A percentile compares a stretch with the other conserved stretches of the same genome.
phyloP scores from a whole-genome alignment of 1,140 invertebrate genomes.

The Watersipora subatra region DNA sequence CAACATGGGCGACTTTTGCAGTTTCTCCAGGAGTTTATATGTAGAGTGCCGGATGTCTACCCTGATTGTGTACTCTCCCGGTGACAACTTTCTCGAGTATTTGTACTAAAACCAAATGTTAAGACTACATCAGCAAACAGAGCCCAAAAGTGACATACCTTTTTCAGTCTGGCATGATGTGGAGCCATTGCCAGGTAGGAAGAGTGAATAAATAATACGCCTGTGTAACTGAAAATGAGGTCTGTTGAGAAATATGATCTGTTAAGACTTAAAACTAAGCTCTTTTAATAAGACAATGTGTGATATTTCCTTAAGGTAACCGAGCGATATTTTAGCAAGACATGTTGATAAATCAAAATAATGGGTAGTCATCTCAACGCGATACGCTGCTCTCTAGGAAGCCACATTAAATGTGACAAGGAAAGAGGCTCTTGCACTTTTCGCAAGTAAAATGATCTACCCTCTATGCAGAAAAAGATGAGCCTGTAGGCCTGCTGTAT shows the following conservation, averaged over 20 bases:
- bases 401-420: too few species aligned
- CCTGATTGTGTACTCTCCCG: slow-evolving; percentile 80
- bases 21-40: slow-evolving; percentile 67
- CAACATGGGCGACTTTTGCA: slow-evolving; percentile 58
- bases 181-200: slow-evolving; percentile 1
- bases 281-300: neutral
- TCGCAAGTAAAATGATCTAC: too few species aligned
- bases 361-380: too few species aligned
- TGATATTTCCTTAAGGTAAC: too few species aligned
- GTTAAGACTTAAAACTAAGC: neutral
- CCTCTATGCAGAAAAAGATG: too few species aligned
- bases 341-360: too few species aligned
- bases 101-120: slow-evolving; percentile 47
- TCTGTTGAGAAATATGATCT: slow-evolving; percentile 1
- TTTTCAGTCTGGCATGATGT: neutral
- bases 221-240: slow-evolving; percentile 10
- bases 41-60: slow-evolving; percentile 80
- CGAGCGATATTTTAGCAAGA: too few species aligned
- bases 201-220: slow-evolving; percentile 9
- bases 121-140: too few species aligned
- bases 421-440: too few species aligned
- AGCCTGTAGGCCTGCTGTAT: too few species aligned
- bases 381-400: too few species aligned
- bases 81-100: slow-evolving; percentile 76
- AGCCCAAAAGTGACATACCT: too few species aligned